Evolutionary conservation across 2,113 vertebrate species (phyloP), one percentile per base, ranked within the genome.

Genomic region (Pygoscelis antarcticus): DNA sequence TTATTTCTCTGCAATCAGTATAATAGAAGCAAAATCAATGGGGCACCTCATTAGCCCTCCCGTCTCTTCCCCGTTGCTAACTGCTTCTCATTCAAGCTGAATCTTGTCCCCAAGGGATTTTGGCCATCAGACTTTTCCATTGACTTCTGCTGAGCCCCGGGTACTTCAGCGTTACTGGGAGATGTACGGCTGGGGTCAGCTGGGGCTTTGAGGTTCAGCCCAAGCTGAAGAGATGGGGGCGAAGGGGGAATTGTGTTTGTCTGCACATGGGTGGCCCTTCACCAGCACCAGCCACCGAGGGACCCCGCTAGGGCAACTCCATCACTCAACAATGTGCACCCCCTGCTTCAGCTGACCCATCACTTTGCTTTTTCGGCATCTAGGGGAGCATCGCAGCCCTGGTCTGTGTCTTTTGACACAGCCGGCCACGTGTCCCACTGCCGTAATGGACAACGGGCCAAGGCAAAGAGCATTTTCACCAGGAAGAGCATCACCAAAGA

Each of bases 371-470:
- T 36, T 14, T 8, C 4, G 2, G 30, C 40, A 34, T 4, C 21
- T 36, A 7, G 19, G 30, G 36, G 40, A 69, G 46, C 76, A 12
- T 9, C 12, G 0, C 69, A 66, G 58, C 57, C 51, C 60, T 20
- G 1, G 61, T 13, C 30, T 1, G 7, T 20, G 40, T 5, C 85
- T 38, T 15, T 13, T 8, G 58, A 7, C 29, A 1, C 23, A 9
- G 40, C 47, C 7, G 1, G 25, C 52, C 7, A 0, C 2, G 2
- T 7, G 30, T 65, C 54, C 69, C 22, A 0, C 54, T 55, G 69
- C n/a, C 2, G 0, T 4, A 7, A 40, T 3, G 21, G 70, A 9
- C 57, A 51, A 13, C 1, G 10, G 52, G 38, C 44, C 38, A 38
- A 34, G 60, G 58, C 68, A 72, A 60, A 26, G 0, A 16, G 89